A percentile compares a stretch with the other conserved stretches of the same genome.
These are phyloP conservation scores for Notodonta ziczac DNA, from an alignment of 2,888 invertebrate genomes.

Conservation along the genomic window DNA sequence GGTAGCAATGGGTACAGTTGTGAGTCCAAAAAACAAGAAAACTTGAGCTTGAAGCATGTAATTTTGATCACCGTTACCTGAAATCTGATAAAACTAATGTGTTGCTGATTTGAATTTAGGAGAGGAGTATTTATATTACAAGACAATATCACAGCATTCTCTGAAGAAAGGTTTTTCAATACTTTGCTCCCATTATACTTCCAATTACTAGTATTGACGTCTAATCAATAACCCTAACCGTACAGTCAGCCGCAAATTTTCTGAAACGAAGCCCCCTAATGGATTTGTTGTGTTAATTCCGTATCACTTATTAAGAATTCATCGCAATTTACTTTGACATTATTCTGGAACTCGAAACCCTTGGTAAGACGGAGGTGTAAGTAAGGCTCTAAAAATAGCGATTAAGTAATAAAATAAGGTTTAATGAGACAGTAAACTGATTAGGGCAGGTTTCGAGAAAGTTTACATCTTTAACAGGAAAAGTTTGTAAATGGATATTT, in stretches of 20 bases:
- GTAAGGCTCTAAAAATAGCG: constrained; percentile 23
- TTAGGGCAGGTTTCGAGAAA: constrained; percentile 3
- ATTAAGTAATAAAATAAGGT: constrained; percentile 1
- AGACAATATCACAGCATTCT: no score
- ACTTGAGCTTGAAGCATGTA: no score
- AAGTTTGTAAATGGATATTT: constrained; percentile 7
- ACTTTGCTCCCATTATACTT: neutral
- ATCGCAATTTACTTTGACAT: constrained; percentile 52
- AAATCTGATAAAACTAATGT: no score
- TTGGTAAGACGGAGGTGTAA: constrained; percentile 21
- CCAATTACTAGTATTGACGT: neutral
- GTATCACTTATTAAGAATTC: constrained; percentile 49
- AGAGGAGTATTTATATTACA: no score
- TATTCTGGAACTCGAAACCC: constrained; percentile 41
- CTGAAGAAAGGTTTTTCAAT: no score
- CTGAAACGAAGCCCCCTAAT: constrained; percentile 34
- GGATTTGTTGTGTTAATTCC: constrained; percentile 59
- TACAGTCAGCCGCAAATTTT: constrained; percentile 1
- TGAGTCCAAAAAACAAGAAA: no score
- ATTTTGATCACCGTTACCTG: no score
- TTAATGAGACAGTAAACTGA: constrained; percentile 1
- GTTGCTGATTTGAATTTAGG: no score
- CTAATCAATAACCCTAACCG: neutral
- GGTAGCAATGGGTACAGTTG: no score
- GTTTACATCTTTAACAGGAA: constrained; percentile 21